phyloP scores from a whole-genome alignment of 2,113 vertebrate species.

The Callipepla californica region DNA sequence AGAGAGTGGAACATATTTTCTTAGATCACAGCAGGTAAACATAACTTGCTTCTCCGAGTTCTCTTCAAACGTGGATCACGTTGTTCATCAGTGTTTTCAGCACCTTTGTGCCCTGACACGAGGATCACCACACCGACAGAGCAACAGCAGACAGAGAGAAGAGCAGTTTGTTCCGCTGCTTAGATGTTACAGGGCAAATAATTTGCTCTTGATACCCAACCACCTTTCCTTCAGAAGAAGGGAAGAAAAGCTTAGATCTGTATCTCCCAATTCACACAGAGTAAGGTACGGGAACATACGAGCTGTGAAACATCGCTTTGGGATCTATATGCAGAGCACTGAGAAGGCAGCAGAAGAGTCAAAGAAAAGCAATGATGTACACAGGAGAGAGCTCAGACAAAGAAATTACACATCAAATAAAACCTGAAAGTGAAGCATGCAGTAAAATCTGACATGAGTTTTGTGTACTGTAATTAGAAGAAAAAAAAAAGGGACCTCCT shows the following conservation, averaged over 20 bases:
- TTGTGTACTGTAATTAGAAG: no score
- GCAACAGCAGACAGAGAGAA: not conserved
- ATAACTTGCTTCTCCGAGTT: not conserved
- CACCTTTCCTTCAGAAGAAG: not conserved
- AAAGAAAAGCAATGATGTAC: not conserved
- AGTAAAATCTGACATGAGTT: not conserved
- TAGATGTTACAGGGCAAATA: not conserved
- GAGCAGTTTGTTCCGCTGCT: not conserved
- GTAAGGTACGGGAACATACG: not conserved
- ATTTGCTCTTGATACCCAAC: not conserved
- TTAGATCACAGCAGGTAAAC: not conserved
- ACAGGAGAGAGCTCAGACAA: not conserved
- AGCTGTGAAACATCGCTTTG: not conserved
- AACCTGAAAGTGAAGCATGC: not conserved
- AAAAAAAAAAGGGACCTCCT: not conserved
- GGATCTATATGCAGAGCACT: not conserved
- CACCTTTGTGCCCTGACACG: not conserved
- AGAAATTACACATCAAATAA: not conserved
- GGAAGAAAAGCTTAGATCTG: not conserved
- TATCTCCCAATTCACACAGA: not conserved
- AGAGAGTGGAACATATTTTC: not conserved
- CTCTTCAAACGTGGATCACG: fast-evolving
- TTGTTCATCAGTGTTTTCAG: not conserved
- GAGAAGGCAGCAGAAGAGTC: not conserved
- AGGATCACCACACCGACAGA: not conserved